phyloP scores from a whole-genome alignment of 1,140 invertebrate genomes.

The Bathynomus jamesi region DNA sequence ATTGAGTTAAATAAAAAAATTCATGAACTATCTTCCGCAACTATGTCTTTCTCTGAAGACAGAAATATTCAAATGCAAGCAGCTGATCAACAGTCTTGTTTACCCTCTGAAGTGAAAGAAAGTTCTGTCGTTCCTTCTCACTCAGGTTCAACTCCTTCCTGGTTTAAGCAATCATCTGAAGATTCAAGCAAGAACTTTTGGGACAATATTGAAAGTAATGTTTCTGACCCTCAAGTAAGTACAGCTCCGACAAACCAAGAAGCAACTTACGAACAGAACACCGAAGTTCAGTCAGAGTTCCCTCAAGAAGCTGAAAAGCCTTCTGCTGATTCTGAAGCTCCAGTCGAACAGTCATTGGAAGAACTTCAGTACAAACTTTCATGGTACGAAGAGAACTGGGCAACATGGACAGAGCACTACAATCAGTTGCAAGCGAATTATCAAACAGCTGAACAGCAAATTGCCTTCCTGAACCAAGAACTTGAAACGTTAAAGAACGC shows the following conservation, averaged over 20 bases:
- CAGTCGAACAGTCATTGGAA: background rate
- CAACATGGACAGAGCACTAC: constrained; percentile 27
- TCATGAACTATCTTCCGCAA: background rate
- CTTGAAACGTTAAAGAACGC: constrained; percentile 9
- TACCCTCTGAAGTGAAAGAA: too few relatives aligned
- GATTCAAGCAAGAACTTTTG: too few relatives aligned
- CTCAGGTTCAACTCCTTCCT: too few relatives aligned
- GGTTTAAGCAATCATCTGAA: too few relatives aligned
- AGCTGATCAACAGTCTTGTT: too few relatives aligned
- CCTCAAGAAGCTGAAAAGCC: constrained; percentile 11
- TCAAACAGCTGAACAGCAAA: constrained; percentile 22
- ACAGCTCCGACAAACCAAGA: too few relatives aligned
- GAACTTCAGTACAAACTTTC: constrained; percentile 32
- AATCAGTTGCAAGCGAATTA: constrained; percentile 20
- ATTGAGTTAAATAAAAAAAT: background rate
- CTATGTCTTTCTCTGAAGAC: too few relatives aligned
- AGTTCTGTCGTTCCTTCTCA: too few relatives aligned
- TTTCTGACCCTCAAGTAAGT: too few relatives aligned
- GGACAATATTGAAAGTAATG: too few relatives aligned
- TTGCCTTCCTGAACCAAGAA: constrained; percentile 10
- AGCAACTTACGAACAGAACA: too few relatives aligned
- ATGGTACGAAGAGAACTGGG: constrained; percentile 36
- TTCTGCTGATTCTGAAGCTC: background rate
- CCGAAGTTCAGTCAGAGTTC: constrained; percentile 3
- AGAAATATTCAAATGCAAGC: too few relatives aligned